Conservation (phyloP, 2,888 invertebrate genomes). For the Frankliniella fusca region DNA sequence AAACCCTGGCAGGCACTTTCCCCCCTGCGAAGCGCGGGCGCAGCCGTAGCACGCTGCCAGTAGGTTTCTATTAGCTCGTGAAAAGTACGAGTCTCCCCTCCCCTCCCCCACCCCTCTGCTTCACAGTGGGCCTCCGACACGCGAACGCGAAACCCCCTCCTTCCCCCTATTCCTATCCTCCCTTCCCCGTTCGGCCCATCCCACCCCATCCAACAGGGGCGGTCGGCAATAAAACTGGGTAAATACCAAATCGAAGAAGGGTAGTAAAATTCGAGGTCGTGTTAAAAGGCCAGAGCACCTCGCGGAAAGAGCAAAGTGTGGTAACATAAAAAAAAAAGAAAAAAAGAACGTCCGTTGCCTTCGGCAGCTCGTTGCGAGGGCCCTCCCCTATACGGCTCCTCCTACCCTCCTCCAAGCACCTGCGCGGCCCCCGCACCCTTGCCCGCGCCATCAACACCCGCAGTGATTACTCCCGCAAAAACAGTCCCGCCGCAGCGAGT, state of each 20-base stretch:
- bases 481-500: too few species aligned
- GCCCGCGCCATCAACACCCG: neutral
- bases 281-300: conserved; percentile 19
- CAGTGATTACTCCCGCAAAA: neutral
- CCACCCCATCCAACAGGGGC: too few species aligned
- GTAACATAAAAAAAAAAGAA: neutral
- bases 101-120: neutral
- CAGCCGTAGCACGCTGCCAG: neutral
- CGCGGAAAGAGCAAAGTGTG: conserved; percentile 12
- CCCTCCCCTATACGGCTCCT: too few species aligned
- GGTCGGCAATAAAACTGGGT: neutral
- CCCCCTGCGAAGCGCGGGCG: neutral
- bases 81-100: neutral
- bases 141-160: neutral
- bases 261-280: conserved; percentile 9
- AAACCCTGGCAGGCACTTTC: neutral
- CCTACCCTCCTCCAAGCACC: too few species aligned
- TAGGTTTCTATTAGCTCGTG: conserved; percentile 23
- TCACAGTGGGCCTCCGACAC: neutral
- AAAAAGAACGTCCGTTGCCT: too few species aligned
- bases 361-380: too few species aligned
- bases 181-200: neutral
- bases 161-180: neutral
- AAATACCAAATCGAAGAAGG: conserved; percentile 24
- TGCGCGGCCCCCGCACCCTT: neutral